Evolutionary conservation across 2,888 invertebrate species (phyloP).

Genomic region (Ellobium chinense): DNA sequence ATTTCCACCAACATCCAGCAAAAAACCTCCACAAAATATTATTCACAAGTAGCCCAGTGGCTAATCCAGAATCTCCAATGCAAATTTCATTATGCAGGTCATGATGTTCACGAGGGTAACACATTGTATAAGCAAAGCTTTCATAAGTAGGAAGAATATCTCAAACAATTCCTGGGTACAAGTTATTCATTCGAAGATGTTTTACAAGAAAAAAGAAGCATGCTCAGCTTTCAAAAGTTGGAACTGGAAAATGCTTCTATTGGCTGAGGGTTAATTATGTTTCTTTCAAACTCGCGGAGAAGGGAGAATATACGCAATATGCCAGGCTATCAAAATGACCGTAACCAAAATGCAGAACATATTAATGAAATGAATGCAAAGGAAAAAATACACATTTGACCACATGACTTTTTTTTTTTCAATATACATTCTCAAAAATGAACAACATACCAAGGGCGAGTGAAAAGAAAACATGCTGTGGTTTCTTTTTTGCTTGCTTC

Average conservation of each 20-base stretch:
- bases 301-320: slow-evolving; percentile 39
- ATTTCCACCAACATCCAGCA: slow-evolving; percentile 32
- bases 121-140: slow-evolving; percentile 15
- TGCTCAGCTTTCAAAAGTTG: slow-evolving; percentile 26
- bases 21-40: slow-evolving; percentile 14
- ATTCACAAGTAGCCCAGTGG: slow-evolving; percentile 35
- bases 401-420: slow-evolving; percentile 16
- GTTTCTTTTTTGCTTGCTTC: background rate
- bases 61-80: slow-evolving; percentile 35
- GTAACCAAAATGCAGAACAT: slow-evolving; percentile 41
- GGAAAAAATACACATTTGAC: background rate
- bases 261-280: slow-evolving; percentile 21
- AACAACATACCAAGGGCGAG: slow-evolving; percentile 11
- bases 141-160: slow-evolving; percentile 20
- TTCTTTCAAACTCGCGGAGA: slow-evolving; percentile 28
- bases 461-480: slow-evolving; percentile 13
- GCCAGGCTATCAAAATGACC: slow-evolving; percentile 41
- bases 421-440: slow-evolving; percentile 24
- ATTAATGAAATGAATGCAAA: slow-evolving; percentile 32
- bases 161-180: slow-evolving; percentile 17
- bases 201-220: slow-evolving; percentile 12
- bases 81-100: slow-evolving; percentile 33
- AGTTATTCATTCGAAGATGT: slow-evolving; percentile 36
- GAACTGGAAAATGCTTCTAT: slow-evolving; percentile 18
- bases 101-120: slow-evolving; percentile 5